A percentile compares a stretch with the other conserved stretches of the same genome.
Conservation (phyloP, 53 echinoderm and acorn worm species). For the Paracentrotus lividus region DNA sequence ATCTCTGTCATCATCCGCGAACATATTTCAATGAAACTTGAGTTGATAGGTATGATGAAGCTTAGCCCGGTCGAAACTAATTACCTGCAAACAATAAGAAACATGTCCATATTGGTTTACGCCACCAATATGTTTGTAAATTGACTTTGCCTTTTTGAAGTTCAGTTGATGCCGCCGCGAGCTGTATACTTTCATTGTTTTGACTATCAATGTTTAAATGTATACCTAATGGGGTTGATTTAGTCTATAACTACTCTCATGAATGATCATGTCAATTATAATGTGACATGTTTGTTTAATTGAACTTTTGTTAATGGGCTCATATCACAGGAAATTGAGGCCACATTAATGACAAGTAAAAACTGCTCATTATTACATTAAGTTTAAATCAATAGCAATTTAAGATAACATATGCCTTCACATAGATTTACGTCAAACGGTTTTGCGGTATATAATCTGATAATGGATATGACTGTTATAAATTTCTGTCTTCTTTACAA, state of each 20-base stretch:
- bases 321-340: constrained; percentile 33
- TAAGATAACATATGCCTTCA: too few relatives aligned
- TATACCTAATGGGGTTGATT: neutral
- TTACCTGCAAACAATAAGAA: constrained; percentile 55
- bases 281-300: constrained; percentile 46
- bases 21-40: constrained; percentile 51
- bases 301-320: constrained; percentile 43
- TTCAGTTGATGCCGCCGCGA: neutral
- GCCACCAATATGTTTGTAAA: constrained; percentile 48
- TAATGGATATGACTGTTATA: too few relatives aligned
- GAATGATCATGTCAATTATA: constrained; percentile 29
- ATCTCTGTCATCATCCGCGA: constrained; percentile 42
- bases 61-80: constrained; percentile 59
- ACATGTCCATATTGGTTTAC: constrained; percentile 48
- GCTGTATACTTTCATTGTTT: neutral
- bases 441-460: too few relatives aligned
- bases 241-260: neutral
- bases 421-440: too few relatives aligned
- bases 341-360: constrained; percentile 30
- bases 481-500: too few relatives aligned
- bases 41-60: neutral
- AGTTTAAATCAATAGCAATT: neutral
- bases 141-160: constrained; percentile 52
- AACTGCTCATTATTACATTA: neutral
- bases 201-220: neutral